A percentile compares a stretch with the other conserved stretches of the same genome.
These are phyloP conservation scores for Criorhina ranunculi DNA, from an alignment of 2,888 invertebrate genomes.

Conservation along the genomic window DNA sequence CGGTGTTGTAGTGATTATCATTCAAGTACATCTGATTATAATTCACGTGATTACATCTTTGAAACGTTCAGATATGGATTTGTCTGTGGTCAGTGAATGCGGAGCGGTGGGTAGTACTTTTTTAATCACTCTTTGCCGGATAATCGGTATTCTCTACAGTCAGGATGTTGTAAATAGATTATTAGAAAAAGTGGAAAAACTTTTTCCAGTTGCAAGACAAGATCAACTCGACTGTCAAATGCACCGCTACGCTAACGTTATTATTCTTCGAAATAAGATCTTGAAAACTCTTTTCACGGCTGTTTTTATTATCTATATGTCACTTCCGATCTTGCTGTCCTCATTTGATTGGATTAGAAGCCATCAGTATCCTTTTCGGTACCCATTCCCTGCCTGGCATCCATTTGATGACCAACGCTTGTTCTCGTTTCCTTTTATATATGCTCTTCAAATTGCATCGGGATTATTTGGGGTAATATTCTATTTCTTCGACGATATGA, in stretches of 20 bases:
- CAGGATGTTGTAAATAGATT: neutral
- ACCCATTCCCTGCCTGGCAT: slow-evolving; percentile 6
- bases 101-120: no score
- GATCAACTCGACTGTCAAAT: slow-evolving; percentile 6
- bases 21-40: no score
- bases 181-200: neutral
- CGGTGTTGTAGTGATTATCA: no score
- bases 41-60: no score
- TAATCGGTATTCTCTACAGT: neutral
- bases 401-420: neutral
- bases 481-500: slow-evolving; percentile 30
- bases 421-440: neutral
- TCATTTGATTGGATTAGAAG: neutral
- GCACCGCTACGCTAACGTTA: neutral
- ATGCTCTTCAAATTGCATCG: neutral
- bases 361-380: neutral
- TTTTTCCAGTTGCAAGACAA: neutral
- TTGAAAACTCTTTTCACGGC: no score
- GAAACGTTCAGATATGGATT: no score
- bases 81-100: no score
- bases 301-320: no score
- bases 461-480: neutral
- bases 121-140: slow-evolving; percentile 1
- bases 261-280: no score
- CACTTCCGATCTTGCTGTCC: slow-evolving; percentile 16